These are phyloP conservation scores for Diachasma alloeum DNA, from an alignment of 1,140 invertebrate species.

Conservation along the genomic window DNA sequence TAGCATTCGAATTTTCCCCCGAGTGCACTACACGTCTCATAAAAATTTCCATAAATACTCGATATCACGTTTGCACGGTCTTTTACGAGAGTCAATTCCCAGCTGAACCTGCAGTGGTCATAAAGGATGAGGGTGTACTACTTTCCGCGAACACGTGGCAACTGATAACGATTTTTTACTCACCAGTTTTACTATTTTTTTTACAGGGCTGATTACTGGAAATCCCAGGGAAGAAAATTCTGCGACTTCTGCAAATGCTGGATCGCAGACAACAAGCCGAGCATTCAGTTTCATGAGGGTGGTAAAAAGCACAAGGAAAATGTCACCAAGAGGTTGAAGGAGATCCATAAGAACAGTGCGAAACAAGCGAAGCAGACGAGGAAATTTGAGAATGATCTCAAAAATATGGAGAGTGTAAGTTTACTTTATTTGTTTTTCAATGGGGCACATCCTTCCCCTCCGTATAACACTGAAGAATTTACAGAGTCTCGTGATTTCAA, in stretches of 20 bases:
- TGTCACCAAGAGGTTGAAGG: constrained; percentile 86
- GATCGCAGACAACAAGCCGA: constrained; percentile 97
- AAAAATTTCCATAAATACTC: not conserved
- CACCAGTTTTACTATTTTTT: constrained; percentile 32
- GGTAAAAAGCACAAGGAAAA: constrained; percentile 94
- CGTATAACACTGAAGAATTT: not conserved
- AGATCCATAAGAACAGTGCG: constrained; percentile 84
- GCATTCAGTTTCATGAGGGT: constrained; percentile 94
- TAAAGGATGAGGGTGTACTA: not conserved
- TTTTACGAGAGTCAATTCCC: not conserved
- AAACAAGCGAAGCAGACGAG: constrained; percentile 80
- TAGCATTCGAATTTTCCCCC: not conserved
- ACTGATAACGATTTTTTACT: constrained; percentile 3
- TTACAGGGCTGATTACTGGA: constrained; percentile 95
- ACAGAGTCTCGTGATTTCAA: not conserved
- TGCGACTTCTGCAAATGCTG: constrained; percentile 99
- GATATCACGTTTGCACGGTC: not conserved
- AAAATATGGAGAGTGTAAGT: constrained; percentile 84
- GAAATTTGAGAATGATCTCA: constrained; percentile 82
- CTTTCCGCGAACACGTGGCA: not conserved
- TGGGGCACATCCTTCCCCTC: not conserved
- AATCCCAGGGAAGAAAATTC: constrained; percentile 93
- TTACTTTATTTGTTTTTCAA: not conserved
- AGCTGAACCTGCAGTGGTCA: not conserved
- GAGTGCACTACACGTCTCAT: not conserved